Percentiles rank a stretch among this genome's conserved stretches.
phyloP scores from a whole-genome alignment of 2,888 invertebrate species.

The Drosophila yooni region DNA sequence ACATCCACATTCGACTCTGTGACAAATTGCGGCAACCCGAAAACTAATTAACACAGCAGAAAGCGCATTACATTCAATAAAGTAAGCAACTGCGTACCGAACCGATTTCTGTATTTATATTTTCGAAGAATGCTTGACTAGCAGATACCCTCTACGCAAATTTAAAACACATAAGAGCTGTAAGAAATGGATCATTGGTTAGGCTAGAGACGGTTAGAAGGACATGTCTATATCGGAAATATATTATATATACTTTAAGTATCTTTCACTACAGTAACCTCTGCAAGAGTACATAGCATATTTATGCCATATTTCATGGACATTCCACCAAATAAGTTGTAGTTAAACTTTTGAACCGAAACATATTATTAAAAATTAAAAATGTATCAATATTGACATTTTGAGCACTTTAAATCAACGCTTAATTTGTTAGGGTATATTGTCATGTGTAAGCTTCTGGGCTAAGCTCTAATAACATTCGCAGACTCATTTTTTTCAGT shows the following conservation, averaged over 20 bases:
- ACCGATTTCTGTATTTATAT: slow-evolving; percentile 9
- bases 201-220: not conserved
- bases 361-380: not conserved
- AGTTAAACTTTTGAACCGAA: not conserved
- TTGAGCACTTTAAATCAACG: not conserved
- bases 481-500: slow-evolving; percentile 33
- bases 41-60: slow-evolving; percentile 71
- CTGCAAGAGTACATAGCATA: not conserved
- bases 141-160: not conserved
- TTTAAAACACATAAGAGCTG: not conserved
- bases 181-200: not conserved
- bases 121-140: not conserved
- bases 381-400: not conserved
- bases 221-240: not conserved
- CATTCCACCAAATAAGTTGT: not conserved
- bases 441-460: slow-evolving; percentile 54
- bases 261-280: not conserved
- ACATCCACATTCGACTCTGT: slow-evolving; percentile 49
- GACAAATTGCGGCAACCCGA: slow-evolving; percentile 66
- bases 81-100: slow-evolving; percentile 6
- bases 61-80: slow-evolving; percentile 47
- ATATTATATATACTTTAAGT: not conserved
- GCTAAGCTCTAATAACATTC: slow-evolving; percentile 72
- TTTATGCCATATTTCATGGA: not conserved
- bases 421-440: slow-evolving; percentile 37